Conservation (phyloP, 2,888 invertebrate genomes). For the Notodonta ziczac region DNA sequence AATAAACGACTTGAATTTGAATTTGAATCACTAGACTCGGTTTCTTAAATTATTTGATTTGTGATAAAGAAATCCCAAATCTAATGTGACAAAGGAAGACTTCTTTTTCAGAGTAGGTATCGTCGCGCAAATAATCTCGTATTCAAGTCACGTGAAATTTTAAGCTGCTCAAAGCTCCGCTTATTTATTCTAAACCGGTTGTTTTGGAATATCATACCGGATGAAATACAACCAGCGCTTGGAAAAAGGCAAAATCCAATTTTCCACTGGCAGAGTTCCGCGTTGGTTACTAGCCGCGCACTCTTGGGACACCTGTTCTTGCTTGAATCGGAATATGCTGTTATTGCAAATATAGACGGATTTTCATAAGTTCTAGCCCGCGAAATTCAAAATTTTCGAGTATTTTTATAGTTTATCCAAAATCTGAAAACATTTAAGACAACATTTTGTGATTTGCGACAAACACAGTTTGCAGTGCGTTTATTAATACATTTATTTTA, state of each 20-base stretch:
- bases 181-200: slow-evolving; percentile 6
- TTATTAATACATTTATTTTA: too few species aligned
- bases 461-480: too few species aligned
- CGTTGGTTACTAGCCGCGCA: slow-evolving; percentile 27
- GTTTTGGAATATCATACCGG: slow-evolving; percentile 7
- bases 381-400: too few species aligned
- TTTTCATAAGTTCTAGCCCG: too few species aligned
- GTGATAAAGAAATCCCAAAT: not conserved
- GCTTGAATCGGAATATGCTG: too few species aligned
- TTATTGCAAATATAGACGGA: too few species aligned
- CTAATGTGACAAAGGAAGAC: not conserved
- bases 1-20: too few species aligned
- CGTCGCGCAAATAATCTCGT: slow-evolving; percentile 22
- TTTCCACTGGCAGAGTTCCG: slow-evolving; percentile 32
- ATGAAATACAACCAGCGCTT: slow-evolving; percentile 9
- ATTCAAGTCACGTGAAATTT: slow-evolving; percentile 37
- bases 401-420: too few species aligned
- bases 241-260: slow-evolving; percentile 35
- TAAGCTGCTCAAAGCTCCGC: slow-evolving; percentile 23
- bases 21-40: too few species aligned
- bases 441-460: too few species aligned
- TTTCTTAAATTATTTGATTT: too few species aligned
- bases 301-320: slow-evolving; percentile 9
- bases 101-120: slow-evolving; percentile 20
- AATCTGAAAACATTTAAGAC: too few species aligned